phyloP scores from a whole-genome alignment of 2,888 invertebrate genomes.

The Lomographa bimaculata region DNA sequence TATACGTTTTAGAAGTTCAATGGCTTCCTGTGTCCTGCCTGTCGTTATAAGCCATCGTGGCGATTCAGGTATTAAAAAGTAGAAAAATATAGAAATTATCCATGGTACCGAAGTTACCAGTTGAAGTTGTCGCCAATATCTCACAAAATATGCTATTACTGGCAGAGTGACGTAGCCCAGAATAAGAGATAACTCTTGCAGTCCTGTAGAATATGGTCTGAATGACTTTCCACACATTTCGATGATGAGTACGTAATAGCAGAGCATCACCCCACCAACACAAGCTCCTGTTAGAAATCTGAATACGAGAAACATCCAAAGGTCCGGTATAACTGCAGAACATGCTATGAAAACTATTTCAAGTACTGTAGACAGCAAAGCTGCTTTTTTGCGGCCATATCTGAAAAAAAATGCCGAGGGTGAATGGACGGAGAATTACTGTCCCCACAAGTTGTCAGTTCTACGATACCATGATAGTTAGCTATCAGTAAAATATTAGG shows the following conservation, averaged over 20 bases:
- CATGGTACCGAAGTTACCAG: slow-evolving; percentile 80
- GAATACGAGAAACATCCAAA: slow-evolving; percentile 83
- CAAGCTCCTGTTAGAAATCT: slow-evolving; percentile 84
- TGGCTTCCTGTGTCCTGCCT: slow-evolving; percentile 85
- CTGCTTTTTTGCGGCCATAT: slow-evolving; percentile 85
- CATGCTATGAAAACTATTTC: slow-evolving; percentile 80
- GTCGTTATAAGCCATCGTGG: slow-evolving; percentile 90
- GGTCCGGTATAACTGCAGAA: slow-evolving; percentile 82
- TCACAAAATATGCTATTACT: slow-evolving; percentile 82
- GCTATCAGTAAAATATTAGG: too few relatives aligned
- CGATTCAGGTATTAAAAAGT: slow-evolving; percentile 90
- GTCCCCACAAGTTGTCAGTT: too few relatives aligned
- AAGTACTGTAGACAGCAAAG: slow-evolving; percentile 81
- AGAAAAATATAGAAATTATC: slow-evolving; percentile 82
- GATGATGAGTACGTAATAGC: slow-evolving; percentile 85
- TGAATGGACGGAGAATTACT: too few relatives aligned
- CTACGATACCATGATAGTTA: too few relatives aligned
- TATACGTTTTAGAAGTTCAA: slow-evolving; percentile 84
- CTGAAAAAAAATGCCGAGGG: slow-evolving; percentile 64
- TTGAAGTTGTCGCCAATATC: slow-evolving; percentile 85
- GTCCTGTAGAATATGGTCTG: slow-evolving; percentile 79
- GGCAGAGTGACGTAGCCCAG: slow-evolving; percentile 80
- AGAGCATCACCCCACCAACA: slow-evolving; percentile 87
- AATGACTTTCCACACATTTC: slow-evolving; percentile 84
- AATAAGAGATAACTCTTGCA: slow-evolving; percentile 82